A percentile compares a stretch with the other conserved stretches of the same genome.
phyloP scores from a whole-genome alignment of 2,797 vertebrate genomes.

The Oophaga sylvatica region DNA sequence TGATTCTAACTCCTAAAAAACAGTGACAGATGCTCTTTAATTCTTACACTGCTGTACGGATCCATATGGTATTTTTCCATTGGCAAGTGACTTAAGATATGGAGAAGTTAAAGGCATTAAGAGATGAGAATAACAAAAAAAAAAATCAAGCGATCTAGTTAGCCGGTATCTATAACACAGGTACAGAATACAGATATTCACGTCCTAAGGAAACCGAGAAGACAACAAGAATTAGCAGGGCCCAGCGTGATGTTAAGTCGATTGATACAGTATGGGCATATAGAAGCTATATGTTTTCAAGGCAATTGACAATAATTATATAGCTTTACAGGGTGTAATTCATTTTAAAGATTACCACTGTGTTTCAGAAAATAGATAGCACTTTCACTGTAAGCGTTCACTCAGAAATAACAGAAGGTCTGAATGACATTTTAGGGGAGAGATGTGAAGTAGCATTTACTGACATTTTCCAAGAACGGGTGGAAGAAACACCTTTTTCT shows the following conservation, averaged over 20 bases:
- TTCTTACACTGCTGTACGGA: neutral
- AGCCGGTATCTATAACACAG: neutral
- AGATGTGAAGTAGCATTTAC: constrained; percentile 51
- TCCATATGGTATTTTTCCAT: neutral
- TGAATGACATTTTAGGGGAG: constrained; percentile 57
- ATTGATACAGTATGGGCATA: constrained; percentile 37
- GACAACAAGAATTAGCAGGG: constrained; percentile 31
- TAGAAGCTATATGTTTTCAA: constrained; percentile 53
- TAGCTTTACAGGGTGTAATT: constrained; percentile 51
- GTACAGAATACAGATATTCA: constrained; percentile 2
- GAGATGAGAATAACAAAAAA: neutral
- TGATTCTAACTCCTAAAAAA: neutral
- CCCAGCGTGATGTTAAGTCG: constrained; percentile 54
- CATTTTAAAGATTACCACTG: constrained; percentile 58
- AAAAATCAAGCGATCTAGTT: constrained; percentile 23
- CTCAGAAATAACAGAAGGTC: constrained; percentile 51
- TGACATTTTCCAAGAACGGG: constrained; percentile 52
- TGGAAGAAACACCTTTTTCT: constrained; percentile 17
- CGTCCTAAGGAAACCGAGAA: constrained; percentile 4
- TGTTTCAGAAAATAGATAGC: constrained; percentile 49
- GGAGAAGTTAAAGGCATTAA: neutral
- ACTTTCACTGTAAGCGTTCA: constrained; percentile 39
- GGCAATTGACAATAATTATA: constrained; percentile 61
- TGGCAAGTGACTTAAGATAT: neutral
- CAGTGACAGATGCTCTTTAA: neutral